Evolutionary conservation across 2,888 invertebrate species (phyloP), one percentile per base, ranked within the genome.

Genomic region (Chrysotoxum bicinctum): DNA sequence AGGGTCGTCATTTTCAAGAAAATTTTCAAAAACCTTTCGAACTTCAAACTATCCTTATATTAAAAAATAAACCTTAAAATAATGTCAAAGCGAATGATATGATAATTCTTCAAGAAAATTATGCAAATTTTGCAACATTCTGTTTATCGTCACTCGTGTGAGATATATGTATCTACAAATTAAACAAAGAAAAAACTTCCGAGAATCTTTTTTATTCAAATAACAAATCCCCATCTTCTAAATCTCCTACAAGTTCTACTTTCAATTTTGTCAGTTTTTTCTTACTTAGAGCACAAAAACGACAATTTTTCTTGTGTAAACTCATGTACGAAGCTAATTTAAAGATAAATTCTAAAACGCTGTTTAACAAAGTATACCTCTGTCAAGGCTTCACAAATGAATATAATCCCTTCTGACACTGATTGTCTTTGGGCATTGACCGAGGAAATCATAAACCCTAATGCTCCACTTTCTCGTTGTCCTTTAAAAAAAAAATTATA

Each of bases 391-490:
- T 26, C 30, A 58, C 66, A 60, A 68, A 70, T 52, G 50, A 68
- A 70, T 52, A 35, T 60, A 69, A 60, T 79, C 68, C 70, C 60
- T 30, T 16, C 21, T 50, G 75, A 69, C 69, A 73, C 30, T 45
- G 58, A 84, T 84, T 84, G 80, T 84, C 75, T 80, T 84, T 84
- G 80, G 75, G 84, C 80, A 84, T 76, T 84, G 84, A 84, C 84
- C 84, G 84, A 80, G 80, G 72, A 80, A 76, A 76, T 76, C 69
- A 69, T 74, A 60, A 77, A 77, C 66, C 82, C 77, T 54, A 77
- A 66, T 82, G 77, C 68, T 58, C 66, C 48, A 68, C 52, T 72
- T 58, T 76, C 10, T 52, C 48, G 40, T 37, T 66, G 12, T 45
- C 58, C 58, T 19, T 62, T 26, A 9, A 23, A 48, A 54, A 74